Percentiles rank a stretch among this genome's conserved stretches.
These are phyloP conservation scores for Pilophorus perplexus DNA, from an alignment of 2,888 invertebrate genomes.

Conservation along the genomic window DNA sequence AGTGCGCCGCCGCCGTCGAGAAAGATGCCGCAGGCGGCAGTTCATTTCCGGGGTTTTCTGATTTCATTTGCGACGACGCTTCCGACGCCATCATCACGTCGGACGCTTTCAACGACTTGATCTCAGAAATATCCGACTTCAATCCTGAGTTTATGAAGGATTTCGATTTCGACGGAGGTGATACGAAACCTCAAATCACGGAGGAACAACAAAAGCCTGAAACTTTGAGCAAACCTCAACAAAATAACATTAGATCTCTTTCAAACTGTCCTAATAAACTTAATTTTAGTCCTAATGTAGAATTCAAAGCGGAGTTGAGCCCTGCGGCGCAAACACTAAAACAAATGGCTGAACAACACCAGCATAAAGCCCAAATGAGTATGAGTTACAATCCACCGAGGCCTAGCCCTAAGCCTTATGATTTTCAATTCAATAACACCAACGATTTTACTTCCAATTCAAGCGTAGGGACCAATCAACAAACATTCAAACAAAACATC, in stretches of 20 bases:
- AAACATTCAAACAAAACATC: constrained; percentile 21
- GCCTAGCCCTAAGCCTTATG: constrained; percentile 51
- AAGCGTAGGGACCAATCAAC: constrained; percentile 14
- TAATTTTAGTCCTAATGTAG: constrained; percentile 45
- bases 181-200: constrained; percentile 40
- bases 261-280: constrained; percentile 24
- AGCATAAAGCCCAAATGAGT: constrained; percentile 74
- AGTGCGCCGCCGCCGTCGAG: constrained; percentile 80
- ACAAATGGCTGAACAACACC: constrained; percentile 96
- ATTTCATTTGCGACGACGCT: constrained; percentile 80
- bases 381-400: constrained; percentile 55
- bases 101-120: constrained; percentile 79
- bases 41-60: constrained; percentile 74
- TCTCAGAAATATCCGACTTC: constrained; percentile 81
- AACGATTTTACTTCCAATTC: constrained; percentile 41
- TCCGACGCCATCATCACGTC: constrained; percentile 72
- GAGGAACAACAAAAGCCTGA: constrained; percentile 31
- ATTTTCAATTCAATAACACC: constrained; percentile 16
- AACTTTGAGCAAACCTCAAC: constrained; percentile 31
- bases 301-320: constrained; percentile 68
- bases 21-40: constrained; percentile 71
- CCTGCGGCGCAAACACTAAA: constrained; percentile 93
- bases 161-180: constrained; percentile 64
- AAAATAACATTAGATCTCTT: constrained; percentile 27
- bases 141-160: constrained; percentile 79